Base-by-base conservation (phyloP, 2,113 vertebrate genomes). In the Nanorana parkeri region DNA sequence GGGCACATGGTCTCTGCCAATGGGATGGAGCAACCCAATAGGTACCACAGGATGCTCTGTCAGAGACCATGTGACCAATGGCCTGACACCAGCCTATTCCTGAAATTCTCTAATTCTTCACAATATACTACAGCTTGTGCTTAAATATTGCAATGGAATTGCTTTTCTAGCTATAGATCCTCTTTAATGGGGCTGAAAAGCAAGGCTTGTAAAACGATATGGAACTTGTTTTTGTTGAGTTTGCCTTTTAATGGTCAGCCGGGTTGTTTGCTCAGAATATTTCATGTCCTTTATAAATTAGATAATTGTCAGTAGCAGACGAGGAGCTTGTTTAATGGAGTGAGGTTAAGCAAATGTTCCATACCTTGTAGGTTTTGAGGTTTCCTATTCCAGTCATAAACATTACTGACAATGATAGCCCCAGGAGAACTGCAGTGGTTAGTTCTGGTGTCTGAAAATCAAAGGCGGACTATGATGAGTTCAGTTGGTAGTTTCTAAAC, bases 271-370 rank as follows among this genome's bases (percentile, higher is more conserved):
- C 69, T 74, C 61, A 41, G 69, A 74, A 74, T 41, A 51, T 81
- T 81, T 81, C 69, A 56, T 74, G 69, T 66, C 21, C 69, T 66
- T 51, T 74, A 66, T 81, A 81, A 81, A 81, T 81, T 81, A 56
- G 60, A 81, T 81, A 81, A 81, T 81, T 81, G 69, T 74, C 69
- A 21, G 69, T 19, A 74, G 61, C 47, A 74, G 61, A 81, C 80
- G 16, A 15, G 26, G 61, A 19, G 80, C 69, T 74, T 74, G 60
- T 74, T 74, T 65, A 54, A 64, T 32, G 55, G 79, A 23, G 21
- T 41, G 68, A 73, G 68, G 79, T 73, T 81, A 73, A 73, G 79
- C 58, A 73, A 81, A 81, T 72, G 79, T 81, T 81, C 79, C 79
- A 65, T 65, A 65, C 26, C 79, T 54, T 55, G 36, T 65, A 64